Evolutionary conservation across 2,888 invertebrate species (phyloP), one percentile per base, ranked within the genome.

Genomic region (Suillia variegata): DNA sequence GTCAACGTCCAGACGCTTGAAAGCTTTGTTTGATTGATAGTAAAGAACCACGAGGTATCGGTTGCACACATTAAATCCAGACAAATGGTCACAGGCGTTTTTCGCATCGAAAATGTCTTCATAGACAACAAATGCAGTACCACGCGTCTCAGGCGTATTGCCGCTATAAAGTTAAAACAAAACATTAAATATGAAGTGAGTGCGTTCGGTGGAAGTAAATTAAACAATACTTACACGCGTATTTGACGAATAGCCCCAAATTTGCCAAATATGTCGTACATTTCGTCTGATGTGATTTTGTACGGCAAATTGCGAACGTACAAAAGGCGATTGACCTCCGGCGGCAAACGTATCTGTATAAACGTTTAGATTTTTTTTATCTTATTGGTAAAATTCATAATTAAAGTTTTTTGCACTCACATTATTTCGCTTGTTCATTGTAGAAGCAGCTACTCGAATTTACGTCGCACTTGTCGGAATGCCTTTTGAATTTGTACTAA

Each of bases 181-280:
- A 54, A 50, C 53, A 56, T n/a, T n/a, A n/a, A n/a, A n/a, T n/a
- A n/a, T n/a, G n/a, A n/a, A n/a, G n/a, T n/a, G n/a, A n/a, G n/a
- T n/a, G n/a, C n/a, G n/a, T n/a, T n/a, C n/a, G n/a, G n/a, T n/a
- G n/a, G n/a, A n/a, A 55, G 26, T 34, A 42, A 21, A 12, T 54
- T 17, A 47, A 50, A 22, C 24, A 45, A 54, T n/a, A 87, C 93
- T 89, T 87, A 96, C 96, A 98, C 94, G 84, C 99, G 85, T 63
- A 99, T 99, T 84, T 99, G 99, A 71, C 99, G 84, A 67, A 99
- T 98, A 2, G 99, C 98, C 71, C 99, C 99, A 84, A 98, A 99
- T 85, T 99, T 99, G 17, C 99, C 99, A 86, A 99, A 99, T 66
- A 99, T 99, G 83, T 99, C 99, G 80, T 99, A 99, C 98, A 99